phyloP scores from a whole-genome alignment of 2,113 vertebrate genomes.

The Geothlypis trichas region DNA sequence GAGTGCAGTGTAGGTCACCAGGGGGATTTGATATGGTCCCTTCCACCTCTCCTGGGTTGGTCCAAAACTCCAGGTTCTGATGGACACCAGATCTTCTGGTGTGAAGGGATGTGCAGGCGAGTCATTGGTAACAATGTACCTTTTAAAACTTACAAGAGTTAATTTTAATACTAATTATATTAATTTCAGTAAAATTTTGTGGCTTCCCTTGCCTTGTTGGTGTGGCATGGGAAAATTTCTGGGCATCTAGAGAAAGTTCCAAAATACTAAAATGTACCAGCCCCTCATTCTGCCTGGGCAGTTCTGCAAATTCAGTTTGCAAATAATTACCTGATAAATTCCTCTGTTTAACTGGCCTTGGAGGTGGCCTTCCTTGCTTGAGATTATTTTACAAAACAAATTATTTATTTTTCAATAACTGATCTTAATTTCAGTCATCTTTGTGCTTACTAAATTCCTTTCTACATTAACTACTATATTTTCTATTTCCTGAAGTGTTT shows the following conservation, averaged over 20 bases:
- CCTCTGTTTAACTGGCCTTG: not conserved
- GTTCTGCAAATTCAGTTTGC: not conserved
- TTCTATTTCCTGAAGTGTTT: not conserved
- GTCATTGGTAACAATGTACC: not conserved
- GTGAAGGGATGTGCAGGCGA: not conserved
- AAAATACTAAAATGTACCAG: not conserved
- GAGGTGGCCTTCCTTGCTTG: not conserved
- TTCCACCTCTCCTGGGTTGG: not conserved
- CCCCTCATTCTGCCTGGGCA: not conserved
- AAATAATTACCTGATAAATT: not conserved
- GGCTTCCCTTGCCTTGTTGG: not conserved
- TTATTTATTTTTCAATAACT: not conserved
- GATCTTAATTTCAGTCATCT: not conserved
- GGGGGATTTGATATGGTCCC: not conserved
- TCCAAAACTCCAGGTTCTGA: not conserved
- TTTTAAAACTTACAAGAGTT: not conserved
- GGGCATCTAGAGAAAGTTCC: not conserved
- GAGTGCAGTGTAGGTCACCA: not conserved
- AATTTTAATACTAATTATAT: not conserved
- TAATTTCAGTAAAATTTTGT: not conserved
- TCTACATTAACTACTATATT: not conserved
- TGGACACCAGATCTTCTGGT: fast-evolving
- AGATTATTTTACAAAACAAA: not conserved
- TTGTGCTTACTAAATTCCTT: not conserved
- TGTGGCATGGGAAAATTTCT: not conserved